phyloP scores from a whole-genome alignment of 2,888 invertebrate species.

The Icerya purchasi region DNA sequence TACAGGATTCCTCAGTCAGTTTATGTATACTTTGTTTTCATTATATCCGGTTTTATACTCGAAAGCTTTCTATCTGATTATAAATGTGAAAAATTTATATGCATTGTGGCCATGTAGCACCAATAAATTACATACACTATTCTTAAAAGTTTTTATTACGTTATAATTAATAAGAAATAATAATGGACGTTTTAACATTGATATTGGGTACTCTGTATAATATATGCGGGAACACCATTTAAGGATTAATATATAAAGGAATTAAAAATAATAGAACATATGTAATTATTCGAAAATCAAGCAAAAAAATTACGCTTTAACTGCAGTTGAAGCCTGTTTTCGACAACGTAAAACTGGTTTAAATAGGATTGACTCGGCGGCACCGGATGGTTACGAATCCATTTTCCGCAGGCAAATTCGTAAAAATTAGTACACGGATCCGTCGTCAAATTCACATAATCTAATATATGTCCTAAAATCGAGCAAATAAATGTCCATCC shows the following conservation, averaged over 20 bases:
- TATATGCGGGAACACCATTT: too few relatives aligned
- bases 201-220: neutral
- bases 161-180: too few relatives aligned
- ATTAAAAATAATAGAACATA: too few relatives aligned
- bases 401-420: conserved; percentile 26
- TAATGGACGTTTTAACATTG: neutral
- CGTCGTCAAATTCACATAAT: conserved; percentile 21
- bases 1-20: too few relatives aligned
- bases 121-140: too few relatives aligned
- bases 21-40: too few relatives aligned
- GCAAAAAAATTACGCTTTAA: conserved; percentile 21
- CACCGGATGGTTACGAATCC: conserved; percentile 23
- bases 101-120: too few relatives aligned
- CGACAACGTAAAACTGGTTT: conserved; percentile 24
- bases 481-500: too few relatives aligned
- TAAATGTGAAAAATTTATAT: too few relatives aligned
- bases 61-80: too few relatives aligned
- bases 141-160: too few relatives aligned
- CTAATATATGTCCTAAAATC: conserved; percentile 1
- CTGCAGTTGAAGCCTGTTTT: conserved; percentile 21
- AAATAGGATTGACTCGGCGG: conserved; percentile 22
- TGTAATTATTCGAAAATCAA: neutral
- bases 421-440: conserved; percentile 28
- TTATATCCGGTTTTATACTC: too few relatives aligned
- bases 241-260: neutral